Base-by-base conservation (phyloP, 2,888 invertebrate species). In the Drosophila gaucha region DNA sequence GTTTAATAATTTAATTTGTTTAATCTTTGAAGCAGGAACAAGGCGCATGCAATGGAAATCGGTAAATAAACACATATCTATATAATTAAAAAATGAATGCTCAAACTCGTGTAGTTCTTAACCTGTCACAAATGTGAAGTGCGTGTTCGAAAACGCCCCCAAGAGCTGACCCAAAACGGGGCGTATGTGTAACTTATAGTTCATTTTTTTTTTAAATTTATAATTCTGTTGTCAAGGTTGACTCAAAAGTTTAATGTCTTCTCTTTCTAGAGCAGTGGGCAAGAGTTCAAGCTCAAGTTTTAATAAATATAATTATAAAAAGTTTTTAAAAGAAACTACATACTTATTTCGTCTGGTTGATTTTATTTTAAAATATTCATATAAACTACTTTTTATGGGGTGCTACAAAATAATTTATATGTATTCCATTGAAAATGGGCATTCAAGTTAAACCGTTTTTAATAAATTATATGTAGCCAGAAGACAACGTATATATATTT, bases 1-100 rank as follows among this genome's bases (percentile, higher is more conserved):
- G 20, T 36, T 28, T n/a, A 46, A 30, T 38, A 39, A 57, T 60
- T 69, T 24, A 57, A 57, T 52, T 39, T 33, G 35, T 46, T 54
- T 14, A 5, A 8, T 16, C 20, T 38, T 26, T 18, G 6, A 33
- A 9, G n/a, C 22, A 36, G 39, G 8, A 24, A 33, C 39, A 67
- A 20, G 20, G 20, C 28, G 33, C 38, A 9, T 9, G 2, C 20
- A 22, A 28, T 41, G 1, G 10, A 1, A 16, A 43, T 28, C 16
- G 2, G 12, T 16, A 14, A 14, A 52, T 1, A 10, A 30, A 31
- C 9, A 38, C 3, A 8, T 8, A 14, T 20, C 3, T 14, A 9
- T 1, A 3, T 16, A 56, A 22, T 38, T 5, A 10, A 6, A 10
- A 16, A 22, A 16, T 20, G 9, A 1, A 6, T 20, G 24, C 9